Evolutionary conservation across 92 coral and sea anemone species (phyloP).

Genomic region (Metridium senile): DNA sequence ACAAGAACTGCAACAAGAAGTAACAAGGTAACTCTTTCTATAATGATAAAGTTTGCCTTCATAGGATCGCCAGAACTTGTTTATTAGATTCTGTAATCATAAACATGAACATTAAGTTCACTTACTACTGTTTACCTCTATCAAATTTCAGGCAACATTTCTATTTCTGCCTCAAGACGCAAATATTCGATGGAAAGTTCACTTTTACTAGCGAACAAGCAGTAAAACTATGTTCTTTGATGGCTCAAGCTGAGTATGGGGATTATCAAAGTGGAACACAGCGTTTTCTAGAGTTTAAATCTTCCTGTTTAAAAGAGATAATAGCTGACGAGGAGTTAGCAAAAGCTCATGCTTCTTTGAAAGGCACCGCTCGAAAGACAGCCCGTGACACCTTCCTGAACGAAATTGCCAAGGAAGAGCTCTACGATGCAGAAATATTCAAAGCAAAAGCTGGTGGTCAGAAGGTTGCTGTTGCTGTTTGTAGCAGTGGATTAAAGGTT

Average conservation of each 20-base stretch:
- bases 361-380: constrained; percentile 67
- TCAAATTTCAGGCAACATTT: constrained; percentile 84
- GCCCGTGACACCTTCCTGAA: constrained; percentile 83
- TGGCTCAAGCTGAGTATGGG: constrained; percentile 90
- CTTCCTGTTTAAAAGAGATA: constrained; percentile 68
- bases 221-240: constrained; percentile 78
- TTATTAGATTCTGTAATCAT: no score
- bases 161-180: constrained; percentile 77
- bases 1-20: constrained; percentile 98
- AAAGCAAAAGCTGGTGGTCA: constrained; percentile 90
- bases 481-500: constrained; percentile 82
- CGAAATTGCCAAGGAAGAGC: constrained; percentile 83
- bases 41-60: not conserved
- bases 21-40: constrained; percentile 68
- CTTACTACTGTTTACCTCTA: not conserved
- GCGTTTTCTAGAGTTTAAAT: constrained; percentile 55
- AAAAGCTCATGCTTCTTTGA: constrained; percentile 62
- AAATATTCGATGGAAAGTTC: constrained; percentile 86
- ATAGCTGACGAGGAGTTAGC: constrained; percentile 71
- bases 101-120: no score
- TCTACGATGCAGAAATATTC: constrained; percentile 89
- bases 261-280: constrained; percentile 43
- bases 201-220: constrained; percentile 69
- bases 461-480: constrained; percentile 87
- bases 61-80: not conserved